Conservation (phyloP, 2,113 vertebrate species). For the Gymnocephalus cernua region DNA sequence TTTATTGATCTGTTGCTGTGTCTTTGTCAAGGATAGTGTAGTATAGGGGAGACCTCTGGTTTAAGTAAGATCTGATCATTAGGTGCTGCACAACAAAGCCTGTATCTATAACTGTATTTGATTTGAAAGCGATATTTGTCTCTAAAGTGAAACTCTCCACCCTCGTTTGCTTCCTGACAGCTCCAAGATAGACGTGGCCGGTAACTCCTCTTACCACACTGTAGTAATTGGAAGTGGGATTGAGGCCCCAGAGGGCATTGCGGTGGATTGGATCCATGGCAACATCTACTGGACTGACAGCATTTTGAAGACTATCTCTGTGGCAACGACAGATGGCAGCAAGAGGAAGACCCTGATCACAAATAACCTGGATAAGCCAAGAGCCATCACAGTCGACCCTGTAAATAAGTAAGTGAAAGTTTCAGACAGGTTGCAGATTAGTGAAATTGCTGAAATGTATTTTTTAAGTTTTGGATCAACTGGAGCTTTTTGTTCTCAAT, state of each 20-base stretch:
- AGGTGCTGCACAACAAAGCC: not conserved
- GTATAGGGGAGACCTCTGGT: not conserved
- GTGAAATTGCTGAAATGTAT: not conserved
- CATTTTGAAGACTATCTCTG: constrained; percentile 83
- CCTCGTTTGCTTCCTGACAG: constrained; percentile 66
- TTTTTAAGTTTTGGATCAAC: not conserved
- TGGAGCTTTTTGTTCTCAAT: not conserved
- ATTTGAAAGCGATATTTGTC: not conserved
- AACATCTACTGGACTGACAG: constrained; percentile 94
- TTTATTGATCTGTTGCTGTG: not conserved
- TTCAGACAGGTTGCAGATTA: not conserved
- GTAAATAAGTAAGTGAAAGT: constrained; percentile 64
- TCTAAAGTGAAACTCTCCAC: constrained; percentile 5
- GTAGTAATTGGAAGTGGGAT: constrained; percentile 82
- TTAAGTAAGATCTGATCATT: not conserved
- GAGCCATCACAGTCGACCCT: constrained; percentile 89
- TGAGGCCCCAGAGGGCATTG: constrained; percentile 86
- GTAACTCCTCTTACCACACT: constrained; percentile 74
- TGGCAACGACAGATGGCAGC: constrained; percentile 85
- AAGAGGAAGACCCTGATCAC: constrained; percentile 87
- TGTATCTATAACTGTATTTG: not conserved
- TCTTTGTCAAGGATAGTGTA: not conserved
- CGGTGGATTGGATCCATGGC: constrained; percentile 91
- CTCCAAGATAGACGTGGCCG: constrained; percentile 77
- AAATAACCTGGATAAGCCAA: constrained; percentile 82